Base-by-base conservation (phyloP, 2,888 invertebrate species). In the Lottia scabra region DNA sequence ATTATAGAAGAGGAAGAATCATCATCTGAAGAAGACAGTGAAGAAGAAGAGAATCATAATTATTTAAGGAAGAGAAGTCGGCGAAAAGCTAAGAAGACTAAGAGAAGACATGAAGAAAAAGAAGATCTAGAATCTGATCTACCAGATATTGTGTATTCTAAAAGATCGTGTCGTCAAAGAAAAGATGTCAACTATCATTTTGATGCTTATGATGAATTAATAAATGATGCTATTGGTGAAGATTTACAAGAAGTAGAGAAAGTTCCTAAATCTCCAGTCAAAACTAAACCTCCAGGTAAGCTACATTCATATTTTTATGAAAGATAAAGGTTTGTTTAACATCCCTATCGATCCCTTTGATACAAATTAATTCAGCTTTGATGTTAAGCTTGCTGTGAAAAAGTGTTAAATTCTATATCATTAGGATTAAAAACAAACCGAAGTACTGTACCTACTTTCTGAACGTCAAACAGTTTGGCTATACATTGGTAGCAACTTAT, bases 131-230 rank as follows among this genome's bases (percentile, higher is more conserved):
- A 38, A 38, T 63, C 65, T 38, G 67, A 16, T 1, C 62, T 73
- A 27, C 75, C 75, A 12, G 77, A 81, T 23, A 77, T 78, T 46
- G 73, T 77, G 69, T 74, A 78, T n/a, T 68, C 78, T 27, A 79
- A 78, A 68, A 65, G 86, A 46, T 94, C 96, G 74, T 91, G 96
- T 81, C 92, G 97, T 23, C 94, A 95, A 83, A 92, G 97, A 23
- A 91, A 94, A 56, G 80, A 82, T 79, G 94, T 96, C 71, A 95
- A 94, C 88, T 92, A 92, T 84, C 90, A 90, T 73, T 94, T 97
- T 82, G 95, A 95, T 87, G 98, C 98, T 89, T 99, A 95, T 90
- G 99, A 99, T 88, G 95, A 97, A 44, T 93, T 98, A 88, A 98
- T 99, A 82, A 95, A 96, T 87, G 96, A 95, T 62, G 98, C 98